Base-by-base conservation (phyloP, 2,888 invertebrate genomes). In the Heterodera filipjevi region DNA sequence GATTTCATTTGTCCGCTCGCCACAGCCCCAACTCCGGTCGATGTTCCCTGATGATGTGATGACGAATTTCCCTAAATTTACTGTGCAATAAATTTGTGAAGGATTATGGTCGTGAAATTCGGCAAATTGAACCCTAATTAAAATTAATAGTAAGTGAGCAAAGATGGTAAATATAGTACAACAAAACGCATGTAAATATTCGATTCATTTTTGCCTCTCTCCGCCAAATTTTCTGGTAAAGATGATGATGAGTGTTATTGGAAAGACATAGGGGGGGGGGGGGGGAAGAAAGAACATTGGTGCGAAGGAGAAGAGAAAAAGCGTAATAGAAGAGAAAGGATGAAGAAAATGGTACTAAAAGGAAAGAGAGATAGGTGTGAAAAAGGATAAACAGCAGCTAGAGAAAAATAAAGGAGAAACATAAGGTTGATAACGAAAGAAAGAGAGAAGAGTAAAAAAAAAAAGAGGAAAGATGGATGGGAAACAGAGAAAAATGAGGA, bases 51-150 rank as follows among this genome's bases (percentile, higher is more conserved):
- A 33, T 68, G 68, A 27, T 68, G 68, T 68, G 68, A 32, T 22
- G 68, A 68, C 16, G 68, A 68, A 35, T 68, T 68, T 32, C 68
- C 68, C 68, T 68, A 27, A 35, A 35, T 27, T 27, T 27, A 64
- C 27, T 22, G n/a, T n/a, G n/a, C n/a, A n/a, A n/a, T n/a, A n/a
- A n/a, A n/a, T n/a, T n/a, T n/a, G n/a, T n/a, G n/a, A n/a, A n/a
- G n/a, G n/a, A n/a, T n/a, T n/a, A n/a, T n/a, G n/a, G n/a, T n/a
- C n/a, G n/a, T n/a, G n/a, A n/a, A n/a, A n/a, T n/a, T n/a, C n/a
- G n/a, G n/a, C n/a, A n/a, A 64, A 27, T 14, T 64, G 16, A 27
- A 27, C 8, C 3, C 3, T 49, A 49, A 49, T 49, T 19, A 49
- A 19, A 49, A 8, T 14, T 14, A 33, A 35, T 5, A 68, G 22